phyloP scores from a whole-genome alignment of 2,797 vertebrate genomes.

The Adrianichthys oophorus region DNA sequence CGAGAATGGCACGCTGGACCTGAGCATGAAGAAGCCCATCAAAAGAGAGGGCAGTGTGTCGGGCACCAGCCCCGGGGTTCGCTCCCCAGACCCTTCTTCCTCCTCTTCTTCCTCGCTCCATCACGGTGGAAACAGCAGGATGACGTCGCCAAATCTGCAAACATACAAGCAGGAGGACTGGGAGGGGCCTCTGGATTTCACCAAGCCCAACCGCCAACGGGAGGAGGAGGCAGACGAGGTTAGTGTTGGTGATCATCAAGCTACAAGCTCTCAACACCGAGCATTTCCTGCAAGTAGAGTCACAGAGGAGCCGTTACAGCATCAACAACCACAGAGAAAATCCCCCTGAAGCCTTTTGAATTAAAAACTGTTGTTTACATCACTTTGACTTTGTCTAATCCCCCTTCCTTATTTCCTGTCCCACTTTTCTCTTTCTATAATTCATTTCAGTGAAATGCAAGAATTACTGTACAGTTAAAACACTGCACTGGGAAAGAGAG shows the following conservation, averaged over 20 bases:
- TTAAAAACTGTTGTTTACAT: conserved; percentile 55
- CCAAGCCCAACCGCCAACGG: conserved; percentile 92
- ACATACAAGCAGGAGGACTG: conserved; percentile 94
- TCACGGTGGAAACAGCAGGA: conserved; percentile 84
- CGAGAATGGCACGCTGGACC: conserved; percentile 95
- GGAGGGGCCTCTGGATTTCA: conserved; percentile 98
- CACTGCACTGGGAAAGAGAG: conserved; percentile 56
- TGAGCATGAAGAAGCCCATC: conserved; percentile 97
- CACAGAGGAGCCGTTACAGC: conserved; percentile 51
- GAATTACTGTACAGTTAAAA: conserved; percentile 59
- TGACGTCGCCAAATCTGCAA: conserved; percentile 89
- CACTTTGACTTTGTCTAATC: conserved; percentile 41
- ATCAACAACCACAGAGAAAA: conserved; percentile 52
- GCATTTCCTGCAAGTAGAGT: conserved; percentile 26
- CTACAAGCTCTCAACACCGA: not conserved
- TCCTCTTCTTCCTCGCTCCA: conserved; percentile 81
- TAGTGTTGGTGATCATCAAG: conserved; percentile 9
- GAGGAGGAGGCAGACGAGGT: conserved; percentile 97
- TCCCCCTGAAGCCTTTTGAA: conserved; percentile 44
- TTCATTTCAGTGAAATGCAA: conserved; percentile 49
- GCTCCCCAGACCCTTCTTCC: conserved; percentile 87
- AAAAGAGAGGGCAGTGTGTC: conserved; percentile 85
- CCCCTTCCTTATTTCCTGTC: conserved; percentile 48
- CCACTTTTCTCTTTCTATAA: conserved; percentile 55
- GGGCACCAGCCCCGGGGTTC: conserved; percentile 85